Evolutionary conservation across 2,888 invertebrate species (phyloP).

Genomic region (Ormyrus nitidulus): DNA sequence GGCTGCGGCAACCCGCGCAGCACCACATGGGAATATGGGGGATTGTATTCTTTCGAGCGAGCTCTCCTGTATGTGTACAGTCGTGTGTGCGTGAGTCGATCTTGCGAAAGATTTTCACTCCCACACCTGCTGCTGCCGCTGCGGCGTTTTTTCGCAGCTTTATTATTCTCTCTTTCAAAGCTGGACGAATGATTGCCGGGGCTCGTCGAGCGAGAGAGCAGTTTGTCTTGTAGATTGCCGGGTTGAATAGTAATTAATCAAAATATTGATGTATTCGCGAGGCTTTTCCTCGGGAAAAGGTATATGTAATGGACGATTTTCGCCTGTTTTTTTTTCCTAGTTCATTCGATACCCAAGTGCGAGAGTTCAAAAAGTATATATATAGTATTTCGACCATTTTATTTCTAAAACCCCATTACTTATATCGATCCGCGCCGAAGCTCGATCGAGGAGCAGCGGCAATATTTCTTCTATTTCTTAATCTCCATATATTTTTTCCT

Average conservation of each 20-base stretch:
- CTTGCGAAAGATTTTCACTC: conserved; percentile 39
- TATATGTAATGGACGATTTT: no score
- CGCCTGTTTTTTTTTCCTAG: no score
- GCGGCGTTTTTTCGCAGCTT: background rate
- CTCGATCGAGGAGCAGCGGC: no score
- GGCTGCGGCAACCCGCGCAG: background rate
- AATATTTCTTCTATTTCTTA: conserved; percentile 31
- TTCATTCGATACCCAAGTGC: no score
- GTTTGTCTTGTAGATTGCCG: conserved; percentile 8
- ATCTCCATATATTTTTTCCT: conserved; percentile 13
- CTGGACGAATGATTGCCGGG: background rate
- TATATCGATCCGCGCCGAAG: no score
- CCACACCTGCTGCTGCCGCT: conserved; percentile 21
- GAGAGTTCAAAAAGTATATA: no score
- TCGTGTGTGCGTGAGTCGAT: conserved; percentile 12
- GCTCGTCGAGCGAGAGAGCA: background rate
- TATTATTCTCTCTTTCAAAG: background rate
- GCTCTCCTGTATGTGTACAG: no score
- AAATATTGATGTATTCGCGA: no score
- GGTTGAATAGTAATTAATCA: no score
- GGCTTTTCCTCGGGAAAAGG: no score
- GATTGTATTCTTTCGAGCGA: conserved; percentile 13
- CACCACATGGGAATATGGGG: conserved; percentile 22
- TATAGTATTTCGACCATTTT: no score
- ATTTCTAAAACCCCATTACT: no score